Evolutionary conservation across 2,797 vertebrate genomes (phyloP), one percentile per base, ranked within the genome.

Genomic region (Melanotaenia pygmaea): DNA sequence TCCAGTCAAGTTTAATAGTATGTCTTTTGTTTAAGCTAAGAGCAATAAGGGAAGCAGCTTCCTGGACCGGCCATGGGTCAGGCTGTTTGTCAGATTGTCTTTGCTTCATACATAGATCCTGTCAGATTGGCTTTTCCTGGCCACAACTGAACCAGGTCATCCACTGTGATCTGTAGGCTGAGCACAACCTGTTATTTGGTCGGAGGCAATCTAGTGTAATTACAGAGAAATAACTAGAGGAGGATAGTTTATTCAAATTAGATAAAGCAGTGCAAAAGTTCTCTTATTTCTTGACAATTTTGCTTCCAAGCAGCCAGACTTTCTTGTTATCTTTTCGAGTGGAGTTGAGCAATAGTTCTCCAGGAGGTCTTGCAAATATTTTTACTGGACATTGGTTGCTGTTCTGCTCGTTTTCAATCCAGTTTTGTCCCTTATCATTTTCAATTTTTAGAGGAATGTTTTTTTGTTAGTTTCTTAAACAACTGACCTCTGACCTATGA

Each of bases 111-210:
- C 71, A 63, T 54, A 45, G 37, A 70, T 51, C 30, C 63, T 45
- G 43, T 45, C 43, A 45, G 38, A 65, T 40, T 47, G 45, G n/a
- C 57, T 71, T 67, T 59, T 70, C 60, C 16, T 16, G 40, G 5
- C 40, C 38, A 66, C 59, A 70, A 34, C 71, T 71, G 59, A 76
- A 40, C 30, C 34, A 54, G 64, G 63, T 73, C 59, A 54, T 74
- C 63, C 62, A 54, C 67, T 34, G 26, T 64, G 58, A 74, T 77
- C 40, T 63, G 40, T 76, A 40, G 59, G 51, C 50, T 0, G 16
- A 71, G 38, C 61, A 47, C 67, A 70, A 65, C 56, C 61, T 76
- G 66, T 45, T 50, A 35, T 77, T 64, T 4, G 7, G 26, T 37
- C 20, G 20, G 34, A 24, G 5, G 22, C 32, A 30, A 16, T 74